Base-by-base conservation (phyloP, 1,140 invertebrate species). In the Cyclargus thomasi region DNA sequence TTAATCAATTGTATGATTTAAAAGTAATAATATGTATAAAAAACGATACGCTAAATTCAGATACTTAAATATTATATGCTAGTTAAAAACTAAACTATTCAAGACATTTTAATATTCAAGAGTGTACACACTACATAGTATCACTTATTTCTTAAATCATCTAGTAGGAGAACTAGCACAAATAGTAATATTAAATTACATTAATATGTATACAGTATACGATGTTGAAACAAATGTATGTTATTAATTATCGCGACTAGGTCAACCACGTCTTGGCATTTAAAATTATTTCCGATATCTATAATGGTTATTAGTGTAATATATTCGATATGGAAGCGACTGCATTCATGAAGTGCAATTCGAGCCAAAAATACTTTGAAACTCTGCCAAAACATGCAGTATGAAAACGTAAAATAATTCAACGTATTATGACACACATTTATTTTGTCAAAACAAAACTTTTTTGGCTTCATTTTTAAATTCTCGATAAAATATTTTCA, bases 341-440 rank as follows among this genome's bases (percentile, higher is more conserved):
- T 47, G 17, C 36, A 21, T 64, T 64, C 29, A 64, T 85, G 83
- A 86, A 81, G 77, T 82, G 79, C 75, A 78, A 69, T 74, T 70
- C 71, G 83, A 81, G 86, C 86, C 86, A 88, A 88, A 86, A 88
- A 88, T 88, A 85, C 76, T 84, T 88, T 88, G 86, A 88, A 70
- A 77, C 80, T 73, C 53, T 85, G 86, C 86, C 86, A 88, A 78
- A 83, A 85, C 83, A 83, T 76, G 76, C 80, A 76, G 78, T 81
- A 80, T 65, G 77, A 59, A 57, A 71, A 75, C 72, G 75, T 83
- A 80, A 83, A 81, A 74, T 73, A 81, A 76, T 67, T 70, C 69
- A 63, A 68, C 65, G 73, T 75, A 75, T 77, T 79, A 80, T 78
- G 75, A 77, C 74, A 72, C 63, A 39, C 67, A 77, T 77, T 77